Evolutionary conservation across 1,140 invertebrate genomes (phyloP), one percentile per base, ranked within the genome.

Genomic region (Chymomyza costata): DNA sequence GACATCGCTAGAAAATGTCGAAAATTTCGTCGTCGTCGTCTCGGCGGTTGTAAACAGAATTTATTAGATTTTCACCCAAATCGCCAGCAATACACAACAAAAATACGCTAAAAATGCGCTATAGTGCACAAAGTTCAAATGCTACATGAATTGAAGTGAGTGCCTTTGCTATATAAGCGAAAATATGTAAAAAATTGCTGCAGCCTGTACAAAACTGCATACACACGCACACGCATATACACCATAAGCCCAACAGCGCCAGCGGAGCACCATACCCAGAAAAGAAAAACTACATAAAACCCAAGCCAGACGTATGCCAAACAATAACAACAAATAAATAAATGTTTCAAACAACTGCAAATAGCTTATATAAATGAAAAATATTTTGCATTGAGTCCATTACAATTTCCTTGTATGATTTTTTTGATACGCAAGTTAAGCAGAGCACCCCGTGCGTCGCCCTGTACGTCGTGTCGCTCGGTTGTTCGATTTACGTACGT

Each of bases 131-230:
- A 28, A 71, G 71, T 56, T 56, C 21, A 31, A 52, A 50, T 47
- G 52, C 45, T 62, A 63, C 57, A 70, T 70, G 62, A 76, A 70
- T 65, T 78, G 49, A 76, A 78, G 65, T 76, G 65, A 76, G 65
- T 76, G 70, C 65, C 21, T 58, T 46, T 47, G 25, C 44, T 35
- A 48, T 46, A 30, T 28, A 44, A 49, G 46, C 61, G 28, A 28
- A 40, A 55, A 74, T 62, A 16, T 49, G 43, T 25, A 13, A 51
- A 46, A 56, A 52, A 70, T 48, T 21, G 17, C 18, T 51, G 65
- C 70, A 76, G 71, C 38, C 71, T 78, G 71, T 76, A 76, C 70
- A 74, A 60, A 64, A 50, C 59, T 45, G 47, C 40, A 44, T 44
- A 30, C 40, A 44, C 40, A 61, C 44, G 50, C 52, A 43, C 40